These are phyloP conservation scores for Scortum barcoo DNA, from an alignment of 2,113 vertebrate genomes.

Conservation along the genomic window DNA sequence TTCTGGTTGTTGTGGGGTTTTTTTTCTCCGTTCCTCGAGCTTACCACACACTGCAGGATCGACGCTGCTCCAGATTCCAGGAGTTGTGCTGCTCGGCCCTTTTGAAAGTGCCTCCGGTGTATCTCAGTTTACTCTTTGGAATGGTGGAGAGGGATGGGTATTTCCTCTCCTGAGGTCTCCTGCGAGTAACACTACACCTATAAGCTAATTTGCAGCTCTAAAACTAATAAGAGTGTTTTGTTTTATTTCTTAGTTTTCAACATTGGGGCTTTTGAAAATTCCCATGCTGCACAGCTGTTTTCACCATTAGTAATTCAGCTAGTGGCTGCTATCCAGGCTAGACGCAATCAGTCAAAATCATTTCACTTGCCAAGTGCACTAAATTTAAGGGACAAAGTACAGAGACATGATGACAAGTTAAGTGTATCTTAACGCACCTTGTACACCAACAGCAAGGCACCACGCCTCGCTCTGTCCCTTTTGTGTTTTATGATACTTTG, in stretches of 20 bases:
- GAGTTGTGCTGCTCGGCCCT: constrained; percentile 56
- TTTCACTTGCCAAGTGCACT: constrained; percentile 32
- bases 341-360: constrained; percentile 30
- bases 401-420: constrained; percentile 25
- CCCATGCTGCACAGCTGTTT: constrained; percentile 52
- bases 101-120: constrained; percentile 74
- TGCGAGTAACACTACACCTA: constrained; percentile 70
- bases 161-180: constrained; percentile 66
- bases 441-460: neutral
- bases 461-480: neutral
- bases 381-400: constrained; percentile 24
- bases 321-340: constrained; percentile 41
- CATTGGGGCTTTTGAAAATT: neutral
- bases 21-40: too few species aligned
- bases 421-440: constrained; percentile 1
- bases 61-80: constrained; percentile 58
- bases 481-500: neutral
- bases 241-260: constrained; percentile 57
- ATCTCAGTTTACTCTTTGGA: constrained; percentile 73
- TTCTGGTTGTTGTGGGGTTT: too few species aligned
- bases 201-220: constrained; percentile 75
- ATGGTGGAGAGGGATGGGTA: constrained; percentile 51
- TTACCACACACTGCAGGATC: constrained; percentile 56
- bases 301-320: constrained; percentile 50
- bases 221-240: constrained; percentile 56